Conservation (phyloP, 2,113 vertebrate genomes). For the Rhadina sibilatrix region DNA sequence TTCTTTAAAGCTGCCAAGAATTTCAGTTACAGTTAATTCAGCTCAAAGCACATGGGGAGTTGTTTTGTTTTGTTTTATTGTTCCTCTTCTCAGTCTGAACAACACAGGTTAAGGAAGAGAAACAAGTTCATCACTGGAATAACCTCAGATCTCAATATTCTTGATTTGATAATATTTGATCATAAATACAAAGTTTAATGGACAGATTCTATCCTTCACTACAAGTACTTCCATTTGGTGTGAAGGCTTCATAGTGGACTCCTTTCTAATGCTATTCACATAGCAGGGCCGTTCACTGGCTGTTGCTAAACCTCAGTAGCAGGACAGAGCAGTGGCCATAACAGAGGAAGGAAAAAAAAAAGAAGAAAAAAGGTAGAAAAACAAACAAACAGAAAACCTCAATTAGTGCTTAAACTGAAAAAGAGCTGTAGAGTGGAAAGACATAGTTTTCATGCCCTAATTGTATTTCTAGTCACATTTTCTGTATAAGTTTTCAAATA, state of each 20-base stretch:
- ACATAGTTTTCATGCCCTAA: not conserved
- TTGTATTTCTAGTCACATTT: not conserved
- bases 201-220: not conserved
- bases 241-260: not conserved
- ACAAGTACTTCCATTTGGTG: not conserved
- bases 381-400: not conserved
- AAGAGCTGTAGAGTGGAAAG: not conserved
- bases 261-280: not conserved
- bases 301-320: not conserved
- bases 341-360: not conserved
- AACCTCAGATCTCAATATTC: not conserved
- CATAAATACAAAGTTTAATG: not conserved
- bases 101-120: not conserved
- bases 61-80: not conserved
- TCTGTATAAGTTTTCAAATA: not conserved
- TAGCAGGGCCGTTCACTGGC: not conserved
- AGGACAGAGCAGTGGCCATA: not conserved
- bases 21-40: constrained; percentile 19
- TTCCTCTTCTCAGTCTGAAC: not conserved
- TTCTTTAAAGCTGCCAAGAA: not conserved
- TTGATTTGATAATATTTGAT: not conserved
- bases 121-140: not conserved
- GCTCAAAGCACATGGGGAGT: not conserved
- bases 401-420: not conserved
- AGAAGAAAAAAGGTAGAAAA: not conserved